phyloP scores from a whole-genome alignment of 2,888 invertebrate species.

The Platerodrilus igneus region DNA sequence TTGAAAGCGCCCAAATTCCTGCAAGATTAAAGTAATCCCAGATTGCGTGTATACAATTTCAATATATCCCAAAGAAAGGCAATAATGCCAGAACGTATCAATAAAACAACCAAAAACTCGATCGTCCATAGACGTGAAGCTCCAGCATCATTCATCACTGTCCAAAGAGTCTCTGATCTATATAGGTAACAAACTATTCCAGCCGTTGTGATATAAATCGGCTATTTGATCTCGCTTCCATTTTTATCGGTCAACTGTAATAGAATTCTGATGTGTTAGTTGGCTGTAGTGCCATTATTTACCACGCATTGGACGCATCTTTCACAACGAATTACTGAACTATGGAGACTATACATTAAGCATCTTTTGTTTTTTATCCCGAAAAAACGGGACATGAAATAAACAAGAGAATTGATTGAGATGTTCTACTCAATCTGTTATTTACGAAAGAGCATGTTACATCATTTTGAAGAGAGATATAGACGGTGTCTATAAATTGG shows the following conservation, averaged over 20 bases:
- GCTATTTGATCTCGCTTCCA: slow-evolving; percentile 39
- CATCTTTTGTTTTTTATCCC: too few relatives aligned
- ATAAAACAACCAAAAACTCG: slow-evolving; percentile 33
- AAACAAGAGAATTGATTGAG: too few relatives aligned
- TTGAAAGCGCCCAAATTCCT: too few relatives aligned
- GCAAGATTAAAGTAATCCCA: too few relatives aligned
- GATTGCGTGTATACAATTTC: too few relatives aligned
- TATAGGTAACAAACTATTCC: slow-evolving; percentile 39
- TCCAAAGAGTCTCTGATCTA: slow-evolving; percentile 35
- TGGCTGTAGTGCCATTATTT: slow-evolving; percentile 34
- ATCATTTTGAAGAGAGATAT: too few relatives aligned
- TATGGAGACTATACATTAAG: too few relatives aligned
- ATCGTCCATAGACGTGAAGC: slow-evolving; percentile 30
- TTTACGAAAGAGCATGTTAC: too few relatives aligned
- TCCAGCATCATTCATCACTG: slow-evolving; percentile 36
- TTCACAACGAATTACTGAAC: slow-evolving; percentile 12
- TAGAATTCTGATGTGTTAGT: slow-evolving; percentile 38
- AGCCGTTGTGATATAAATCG: slow-evolving; percentile 37
- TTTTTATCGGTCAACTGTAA: slow-evolving; percentile 38
- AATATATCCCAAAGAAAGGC: slow-evolving; percentile 31
- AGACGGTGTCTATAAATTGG: too few relatives aligned
- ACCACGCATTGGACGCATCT: slow-evolving; percentile 27
- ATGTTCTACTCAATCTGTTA: too few relatives aligned
- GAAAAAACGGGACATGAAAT: too few relatives aligned
- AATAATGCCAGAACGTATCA: slow-evolving; percentile 35